Evolutionary conservation across 2,888 invertebrate genomes (phyloP).

Genomic region (Drosophila lutescens): DNA sequence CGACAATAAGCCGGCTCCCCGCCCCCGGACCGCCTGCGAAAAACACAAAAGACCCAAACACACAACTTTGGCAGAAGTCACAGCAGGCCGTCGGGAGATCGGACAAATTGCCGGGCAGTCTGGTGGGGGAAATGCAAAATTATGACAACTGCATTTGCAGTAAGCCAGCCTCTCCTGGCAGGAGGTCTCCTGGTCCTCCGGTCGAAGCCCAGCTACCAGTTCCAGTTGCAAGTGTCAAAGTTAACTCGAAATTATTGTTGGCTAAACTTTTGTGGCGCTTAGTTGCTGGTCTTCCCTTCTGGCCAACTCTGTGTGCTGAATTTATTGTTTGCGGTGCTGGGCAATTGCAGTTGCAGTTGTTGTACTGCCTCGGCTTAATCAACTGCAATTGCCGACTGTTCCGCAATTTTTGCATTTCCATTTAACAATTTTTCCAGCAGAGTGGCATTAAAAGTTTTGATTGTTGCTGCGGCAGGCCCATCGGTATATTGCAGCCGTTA

Average conservation of each 20-base stretch:
- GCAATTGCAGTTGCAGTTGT: slow-evolving; percentile 30
- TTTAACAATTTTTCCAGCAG: slow-evolving; percentile 56
- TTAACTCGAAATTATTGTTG: slow-evolving; percentile 81
- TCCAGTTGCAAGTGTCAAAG: slow-evolving; percentile 80
- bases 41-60: slow-evolving; percentile 63
- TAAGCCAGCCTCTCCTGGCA: slow-evolving; percentile 54
- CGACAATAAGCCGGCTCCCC: slow-evolving; percentile 59
- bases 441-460: slow-evolving; percentile 73
- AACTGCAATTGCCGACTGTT: slow-evolving; percentile 72
- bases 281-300: slow-evolving; percentile 32
- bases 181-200: slow-evolving; percentile 26
- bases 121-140: slow-evolving; percentile 71
- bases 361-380: slow-evolving; percentile 61
- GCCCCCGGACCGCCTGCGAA: slow-evolving; percentile 39
- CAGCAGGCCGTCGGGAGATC: slow-evolving; percentile 64
- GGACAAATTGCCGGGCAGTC: slow-evolving; percentile 67
- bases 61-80: slow-evolving; percentile 70
- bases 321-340: slow-evolving; percentile 68
- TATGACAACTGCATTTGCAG: slow-evolving; percentile 81
- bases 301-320: slow-evolving; percentile 25
- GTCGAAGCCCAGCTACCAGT: slow-evolving; percentile 42
- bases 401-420: slow-evolving; percentile 65
- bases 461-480: slow-evolving; percentile 54
- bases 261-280: slow-evolving; percentile 80
- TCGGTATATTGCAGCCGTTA: slow-evolving; percentile 4